Base-by-base conservation (phyloP, 2,888 invertebrate species). In the Chrysina gloriosa region DNA sequence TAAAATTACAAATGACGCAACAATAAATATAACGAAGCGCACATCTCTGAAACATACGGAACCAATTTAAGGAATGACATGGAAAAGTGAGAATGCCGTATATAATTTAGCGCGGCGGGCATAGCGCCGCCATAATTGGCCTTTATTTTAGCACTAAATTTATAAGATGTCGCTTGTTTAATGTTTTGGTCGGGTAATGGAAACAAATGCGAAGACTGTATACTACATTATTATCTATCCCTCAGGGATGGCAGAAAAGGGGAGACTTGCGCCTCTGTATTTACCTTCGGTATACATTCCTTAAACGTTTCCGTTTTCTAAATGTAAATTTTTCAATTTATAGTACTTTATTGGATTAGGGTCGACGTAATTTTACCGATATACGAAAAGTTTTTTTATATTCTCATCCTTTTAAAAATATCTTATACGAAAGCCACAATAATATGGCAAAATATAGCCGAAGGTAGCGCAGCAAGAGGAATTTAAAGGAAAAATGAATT, bases 151-250 rank as follows among this genome's bases (percentile, higher is more conserved):
- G 70, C 66, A 70, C 69, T 71, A 71, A 72, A 72, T 71, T 71
- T 69, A 67, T 61, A 67, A 50, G 63, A 68, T 68, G 71, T 72
- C 69, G 69, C 71, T 72, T 71, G 72, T 70, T 73, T 72, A 74
- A 72, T 71, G 71, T 74, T 73, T 71, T 67, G 72, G 70, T 67
- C 69, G 70, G 69, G 66, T 73, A 74, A 73, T 73, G 74, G 71
- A 71, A 73, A 74, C 69, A 70, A 71, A 74, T 73, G 73, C 58
- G 65, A 27, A 42, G 47, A 52, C 58, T 52, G 69, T 58, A 58
- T 68, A 58, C 66, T 31, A 47, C 23, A 47, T 66, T 66, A 66
- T 54, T 56, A 47, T 56, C 50, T 64, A 50, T 64, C 39, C 36
- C 50, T n/a, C 11, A 14, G 34, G 47, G 47, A 50, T 27, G 50